Conservation (phyloP, 2,113 vertebrate species). For the Pimephales promelas region DNA sequence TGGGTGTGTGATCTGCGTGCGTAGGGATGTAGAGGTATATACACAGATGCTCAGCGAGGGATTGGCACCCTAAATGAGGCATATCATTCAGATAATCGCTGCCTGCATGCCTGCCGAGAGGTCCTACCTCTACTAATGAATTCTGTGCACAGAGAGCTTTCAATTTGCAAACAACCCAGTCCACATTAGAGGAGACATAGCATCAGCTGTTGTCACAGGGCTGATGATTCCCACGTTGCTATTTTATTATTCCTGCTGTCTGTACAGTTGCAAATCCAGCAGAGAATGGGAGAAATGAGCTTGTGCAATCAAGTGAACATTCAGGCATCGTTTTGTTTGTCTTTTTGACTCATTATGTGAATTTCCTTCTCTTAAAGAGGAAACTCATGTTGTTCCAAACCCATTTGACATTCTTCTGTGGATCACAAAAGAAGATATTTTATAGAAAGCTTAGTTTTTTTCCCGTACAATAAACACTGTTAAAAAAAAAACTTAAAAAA, state of each 20-base stretch:
- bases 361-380: not conserved
- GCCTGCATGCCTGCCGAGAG: conserved; percentile 16
- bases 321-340: not conserved
- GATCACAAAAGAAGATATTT: not conserved
- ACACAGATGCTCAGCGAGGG: not conserved
- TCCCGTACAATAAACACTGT: not conserved
- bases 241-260: conserved; percentile 5
- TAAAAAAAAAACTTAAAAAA: no score
- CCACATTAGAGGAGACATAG: conserved; percentile 6
- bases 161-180: conserved; percentile 37
- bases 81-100: conserved; percentile 30
- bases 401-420: not conserved
- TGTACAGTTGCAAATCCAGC: not conserved
- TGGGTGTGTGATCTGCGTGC: conserved; percentile 11
- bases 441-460: not conserved
- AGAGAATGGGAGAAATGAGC: not conserved
- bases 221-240: conserved; percentile 18
- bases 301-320: not conserved
- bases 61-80: not conserved
- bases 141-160: conserved; percentile 28
- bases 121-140: conserved; percentile 30
- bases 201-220: not conserved
- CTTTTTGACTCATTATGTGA: not conserved
- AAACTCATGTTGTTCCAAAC: not conserved
- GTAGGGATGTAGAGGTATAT: not conserved